Conservation (phyloP, 2,797 vertebrate genomes). For the Chaetophractus vellerosus region DNA sequence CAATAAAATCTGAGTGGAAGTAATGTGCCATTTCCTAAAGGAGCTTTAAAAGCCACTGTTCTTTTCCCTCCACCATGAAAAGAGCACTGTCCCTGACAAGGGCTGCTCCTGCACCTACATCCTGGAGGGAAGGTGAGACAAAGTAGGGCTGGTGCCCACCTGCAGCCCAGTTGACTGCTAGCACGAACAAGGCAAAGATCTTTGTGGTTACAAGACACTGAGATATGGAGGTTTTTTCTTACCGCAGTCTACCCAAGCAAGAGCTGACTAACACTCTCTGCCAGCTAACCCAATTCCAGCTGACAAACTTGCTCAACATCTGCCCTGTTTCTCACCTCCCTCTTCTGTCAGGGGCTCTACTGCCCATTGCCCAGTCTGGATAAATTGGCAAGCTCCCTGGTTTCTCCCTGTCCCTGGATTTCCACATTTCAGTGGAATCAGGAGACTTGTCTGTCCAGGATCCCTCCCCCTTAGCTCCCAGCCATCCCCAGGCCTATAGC, state of each 20-base stretch:
- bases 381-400: neutral
- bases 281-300: neutral
- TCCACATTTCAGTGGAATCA: neutral
- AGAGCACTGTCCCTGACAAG: neutral
- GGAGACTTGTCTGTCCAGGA: neutral
- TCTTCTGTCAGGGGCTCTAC: neutral
- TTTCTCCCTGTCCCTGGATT: neutral
- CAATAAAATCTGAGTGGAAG: neutral
- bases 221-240: neutral
- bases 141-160: neutral
- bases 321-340: neutral
- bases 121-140: neutral
- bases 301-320: accelerated
- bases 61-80: neutral
- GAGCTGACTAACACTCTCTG: neutral
- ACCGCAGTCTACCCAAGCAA: neutral
- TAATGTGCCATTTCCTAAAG: neutral
- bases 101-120: neutral
- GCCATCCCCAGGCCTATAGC: no score
- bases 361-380: neutral
- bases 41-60: neutral
- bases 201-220: neutral
- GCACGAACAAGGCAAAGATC: neutral
- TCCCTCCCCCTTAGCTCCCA: neutral
- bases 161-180: neutral